Base-by-base conservation (phyloP, 2,888 invertebrate genomes). In the Blomia tropicalis region DNA sequence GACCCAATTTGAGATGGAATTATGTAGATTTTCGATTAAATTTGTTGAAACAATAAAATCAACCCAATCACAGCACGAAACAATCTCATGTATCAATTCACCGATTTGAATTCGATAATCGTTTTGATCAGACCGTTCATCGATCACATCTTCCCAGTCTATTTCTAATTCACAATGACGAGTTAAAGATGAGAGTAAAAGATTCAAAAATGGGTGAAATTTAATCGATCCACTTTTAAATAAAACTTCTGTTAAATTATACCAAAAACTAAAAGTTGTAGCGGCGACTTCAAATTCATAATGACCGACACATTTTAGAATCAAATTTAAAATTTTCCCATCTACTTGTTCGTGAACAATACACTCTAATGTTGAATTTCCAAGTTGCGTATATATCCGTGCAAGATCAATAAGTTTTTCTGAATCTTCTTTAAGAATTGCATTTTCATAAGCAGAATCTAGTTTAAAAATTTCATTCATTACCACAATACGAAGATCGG, bases 261-360 rank as follows among this genome's bases (percentile, higher is more conserved):
- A 95, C 98, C 98, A 98, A 64, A 95, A 79, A 75, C 90, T 88
- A 73, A 96, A 98, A 1, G 96, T 92, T 68, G 95, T 88, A 70
- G 82, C 82, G 14, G 82, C 81, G 17, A 84, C 90, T 80, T 95
- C 92, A 76, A 92, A 96, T 74, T 96, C 93, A 75, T 93, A 92
- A 77, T 96, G 93, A 0, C 91, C 91, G 11, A 91, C 87, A 75
- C 95, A 92, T 41, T 85, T 82, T 54, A 96, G 77, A 11, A 92
- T 83, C 68, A 93, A 77, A 72, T 96, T 92, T 65, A 98, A 77
- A 2, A 87, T 83, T 72, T 85, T 83, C 66, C 91, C 69, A 66
- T 73, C 73, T 4, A 41, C 53, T 44, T 30, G 47, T 19, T 59
- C 58, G 4, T 66, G 41, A 44, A 65, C 59, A 4, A 64, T 11